A percentile compares a stretch with the other conserved stretches of the same genome.
Conservation (phyloP, 2,113 vertebrate genomes). For the Hemiscyllium ocellatum region DNA sequence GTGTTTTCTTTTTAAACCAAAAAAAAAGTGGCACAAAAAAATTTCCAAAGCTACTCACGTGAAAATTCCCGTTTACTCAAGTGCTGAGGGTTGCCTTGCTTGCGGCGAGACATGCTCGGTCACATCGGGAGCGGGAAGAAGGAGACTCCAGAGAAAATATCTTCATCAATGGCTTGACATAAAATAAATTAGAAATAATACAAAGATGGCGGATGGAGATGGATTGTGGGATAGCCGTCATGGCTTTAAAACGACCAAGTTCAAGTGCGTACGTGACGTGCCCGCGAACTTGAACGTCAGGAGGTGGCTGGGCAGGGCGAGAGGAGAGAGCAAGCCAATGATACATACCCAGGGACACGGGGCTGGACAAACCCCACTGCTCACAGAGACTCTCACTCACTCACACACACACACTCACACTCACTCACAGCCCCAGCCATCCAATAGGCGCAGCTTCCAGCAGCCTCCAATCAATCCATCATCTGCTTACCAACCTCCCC, state of each 20-base stretch:
- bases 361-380: slow-evolving; percentile 40
- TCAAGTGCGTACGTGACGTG: slow-evolving; percentile 94
- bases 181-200: slow-evolving; percentile 99
- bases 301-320: slow-evolving; percentile 83
- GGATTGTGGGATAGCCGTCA: slow-evolving; percentile 98
- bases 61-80: slow-evolving; percentile 99
- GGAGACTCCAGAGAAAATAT: slow-evolving; percentile 96
- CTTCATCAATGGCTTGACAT: slow-evolving; percentile 99
- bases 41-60: slow-evolving; percentile 84
- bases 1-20: not conserved
- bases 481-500: not conserved
- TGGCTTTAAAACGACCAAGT: slow-evolving; percentile 98
- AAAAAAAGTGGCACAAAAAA: slow-evolving; percentile 39
- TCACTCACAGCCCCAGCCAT: not conserved
- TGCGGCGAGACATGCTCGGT: slow-evolving; percentile 98
- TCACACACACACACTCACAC: slow-evolving; percentile 31
- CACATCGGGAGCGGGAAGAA: slow-evolving; percentile 70
- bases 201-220: slow-evolving; percentile 98
- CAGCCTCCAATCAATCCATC: slow-evolving; percentile 29
- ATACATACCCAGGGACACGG: slow-evolving; percentile 43
- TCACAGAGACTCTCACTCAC: slow-evolving; percentile 26
- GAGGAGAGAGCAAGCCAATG: slow-evolving; percentile 40
- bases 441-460: slow-evolving; percentile 26
- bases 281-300: slow-evolving; percentile 99
- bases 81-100: slow-evolving; percentile 99